Percentiles rank a stretch among this genome's conserved stretches.
Conservation (phyloP, 2,113 vertebrate genomes). For the Puma concolor region DNA sequence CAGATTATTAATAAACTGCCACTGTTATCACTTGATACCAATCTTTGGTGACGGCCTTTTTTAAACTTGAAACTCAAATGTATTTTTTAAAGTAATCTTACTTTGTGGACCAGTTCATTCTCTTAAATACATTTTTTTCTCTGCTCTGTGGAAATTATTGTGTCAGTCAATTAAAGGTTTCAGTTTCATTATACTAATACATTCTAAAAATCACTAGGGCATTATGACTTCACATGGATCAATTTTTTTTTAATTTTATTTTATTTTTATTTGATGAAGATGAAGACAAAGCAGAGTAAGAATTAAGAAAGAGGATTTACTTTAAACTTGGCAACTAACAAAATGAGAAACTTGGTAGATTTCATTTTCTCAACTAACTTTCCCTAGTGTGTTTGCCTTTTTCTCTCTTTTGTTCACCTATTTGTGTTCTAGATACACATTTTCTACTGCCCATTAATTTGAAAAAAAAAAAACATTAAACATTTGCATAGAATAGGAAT, state of each 20-base stretch:
- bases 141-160: background rate
- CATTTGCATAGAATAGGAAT: background rate
- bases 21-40: constrained; percentile 73
- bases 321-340: background rate
- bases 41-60: constrained; percentile 47
- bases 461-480: background rate
- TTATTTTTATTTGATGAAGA: background rate
- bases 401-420: background rate
- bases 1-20: constrained; percentile 83
- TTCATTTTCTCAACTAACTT: background rate
- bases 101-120: constrained; percentile 60
- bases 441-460: background rate
- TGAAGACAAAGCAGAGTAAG: background rate
- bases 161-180: background rate
- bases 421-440: background rate
- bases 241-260: background rate
- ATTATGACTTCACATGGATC: background rate
- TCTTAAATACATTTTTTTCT: background rate
- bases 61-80: constrained; percentile 72
- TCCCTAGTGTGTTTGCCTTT: background rate
- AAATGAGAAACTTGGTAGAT: background rate
- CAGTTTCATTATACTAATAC: constrained; percentile 32
- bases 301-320: background rate
- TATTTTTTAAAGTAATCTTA: constrained; percentile 65
- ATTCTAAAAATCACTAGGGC: background rate